Evolutionary conservation across 2,113 vertebrate species (phyloP).

Genomic region (Cynoglossus semilaevis): DNA sequence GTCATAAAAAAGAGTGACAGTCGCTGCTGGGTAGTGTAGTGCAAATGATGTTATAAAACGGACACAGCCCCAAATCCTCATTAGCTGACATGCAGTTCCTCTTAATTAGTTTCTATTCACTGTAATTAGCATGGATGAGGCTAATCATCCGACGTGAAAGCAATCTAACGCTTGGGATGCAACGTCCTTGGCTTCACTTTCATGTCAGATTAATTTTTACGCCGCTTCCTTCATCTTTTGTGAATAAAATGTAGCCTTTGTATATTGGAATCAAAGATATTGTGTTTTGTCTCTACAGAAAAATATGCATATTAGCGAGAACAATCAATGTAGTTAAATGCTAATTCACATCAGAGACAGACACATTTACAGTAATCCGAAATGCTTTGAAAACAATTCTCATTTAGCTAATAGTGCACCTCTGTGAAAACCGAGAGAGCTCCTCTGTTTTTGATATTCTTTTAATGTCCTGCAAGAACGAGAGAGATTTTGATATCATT

Average conservation of each 20-base stretch:
- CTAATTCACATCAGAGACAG: too few relatives aligned
- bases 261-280: conserved; percentile 5
- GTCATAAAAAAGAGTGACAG: conserved; percentile 38
- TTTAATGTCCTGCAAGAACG: too few relatives aligned
- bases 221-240: conserved; percentile 49
- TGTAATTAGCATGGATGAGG: conserved; percentile 93
- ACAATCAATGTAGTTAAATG: neutral
- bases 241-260: conserved; percentile 48
- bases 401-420: neutral
- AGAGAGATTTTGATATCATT: too few relatives aligned
- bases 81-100: conserved; percentile 93
- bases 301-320: too few relatives aligned
- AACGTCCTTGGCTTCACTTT: conserved; percentile 94
- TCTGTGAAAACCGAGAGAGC: too few relatives aligned
- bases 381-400: neutral
- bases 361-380: too few relatives aligned
- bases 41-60: conserved; percentile 83
- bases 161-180: conserved; percentile 90
- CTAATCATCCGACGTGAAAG: conserved; percentile 97
- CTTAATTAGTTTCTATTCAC: conserved; percentile 97
- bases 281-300: conserved; percentile 10
- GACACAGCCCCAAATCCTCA: conserved; percentile 89
- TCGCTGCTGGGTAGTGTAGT: conserved; percentile 55
- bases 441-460: too few relatives aligned
- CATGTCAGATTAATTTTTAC: conserved; percentile 71